Evolutionary conservation across 1,140 invertebrate genomes (phyloP).

Genomic region (Drosophila novamexicana): DNA sequence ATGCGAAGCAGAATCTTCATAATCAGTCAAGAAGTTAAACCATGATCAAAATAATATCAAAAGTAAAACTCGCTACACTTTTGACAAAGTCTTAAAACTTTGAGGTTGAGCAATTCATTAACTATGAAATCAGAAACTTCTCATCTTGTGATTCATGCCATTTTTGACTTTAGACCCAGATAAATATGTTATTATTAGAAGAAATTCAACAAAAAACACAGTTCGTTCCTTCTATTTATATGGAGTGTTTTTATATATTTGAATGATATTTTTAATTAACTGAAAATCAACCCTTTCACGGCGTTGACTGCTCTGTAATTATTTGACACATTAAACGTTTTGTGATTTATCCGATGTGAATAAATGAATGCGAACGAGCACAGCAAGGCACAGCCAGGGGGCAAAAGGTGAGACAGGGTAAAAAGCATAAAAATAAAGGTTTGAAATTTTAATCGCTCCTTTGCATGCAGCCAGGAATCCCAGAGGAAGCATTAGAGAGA

Average conservation of each 20-base stretch:
- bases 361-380: slow-evolving; percentile 57
- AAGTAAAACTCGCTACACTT: no score
- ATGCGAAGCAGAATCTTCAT: no score
- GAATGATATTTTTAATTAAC: slow-evolving; percentile 73
- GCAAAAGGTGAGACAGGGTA: slow-evolving; percentile 19
- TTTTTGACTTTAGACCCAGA: no score
- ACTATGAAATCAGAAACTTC: no score
- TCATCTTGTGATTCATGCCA: no score
- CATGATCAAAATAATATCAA: no score
- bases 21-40: no score
- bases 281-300: slow-evolving; percentile 63
- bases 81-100: no score
- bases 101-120: no score
- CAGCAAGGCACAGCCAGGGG: neutral
- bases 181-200: no score
- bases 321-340: slow-evolving; percentile 80
- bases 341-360: slow-evolving; percentile 70
- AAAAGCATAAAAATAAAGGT: slow-evolving; percentile 35
- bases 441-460: slow-evolving; percentile 35
- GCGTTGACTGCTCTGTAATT: slow-evolving; percentile 68
- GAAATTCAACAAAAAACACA: no score
- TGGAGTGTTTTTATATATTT: neutral
- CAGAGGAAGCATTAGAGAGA: slow-evolving; percentile 67
- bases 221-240: no score
- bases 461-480: slow-evolving; percentile 27